Base-by-base conservation (phyloP, 2,888 invertebrate genomes). In the Empis stercorea region DNA sequence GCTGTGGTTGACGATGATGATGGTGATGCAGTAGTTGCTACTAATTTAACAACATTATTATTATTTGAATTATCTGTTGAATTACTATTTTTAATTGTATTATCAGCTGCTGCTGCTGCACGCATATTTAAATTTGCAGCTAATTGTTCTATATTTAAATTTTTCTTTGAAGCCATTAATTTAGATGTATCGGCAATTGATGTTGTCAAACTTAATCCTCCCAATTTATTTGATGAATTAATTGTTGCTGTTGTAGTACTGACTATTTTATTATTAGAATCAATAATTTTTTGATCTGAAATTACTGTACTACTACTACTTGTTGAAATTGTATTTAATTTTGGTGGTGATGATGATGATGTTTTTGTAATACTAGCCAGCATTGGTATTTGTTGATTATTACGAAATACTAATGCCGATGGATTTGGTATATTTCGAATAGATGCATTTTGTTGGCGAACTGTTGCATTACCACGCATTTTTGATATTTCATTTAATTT, bases 351-450 rank as follows among this genome's bases (percentile, higher is more conserved):
- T n/a, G 46, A 47, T 4, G 58, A 50, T n/a, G 54, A 41, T 1
- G 51, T 53, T 46, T 55, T 47, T 14, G 60, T 48, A 30, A 57
- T 50, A 30, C 55, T 55, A 5, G 70, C 54, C 40, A 51, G 51
- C 52, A 52, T 55, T 14, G 56, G 53, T 41, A 58, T 43, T 52
- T 64, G 65, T 20, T 49, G 51, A 13, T 72, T 71, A 56, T 76
- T 76, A 50, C 77, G 72, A 54, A 73, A 71, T 37, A 77, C 72
- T 54, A 79, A 54, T 10, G 76, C 70, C 45, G 78, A 78, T 6
- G 79, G 79, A 63, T 79, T 79, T 6, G 79, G 79, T 52, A 80
- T 79, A 55, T 76, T 78, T 38, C 79, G 66, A 23, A 79, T 76
- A 17, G 73, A 75, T 48, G 78, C 77, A 58, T 79, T 79, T 51